phyloP scores from a whole-genome alignment of 35 echinoderm and acorn worm species.

The Holothuria glaberrima region DNA sequence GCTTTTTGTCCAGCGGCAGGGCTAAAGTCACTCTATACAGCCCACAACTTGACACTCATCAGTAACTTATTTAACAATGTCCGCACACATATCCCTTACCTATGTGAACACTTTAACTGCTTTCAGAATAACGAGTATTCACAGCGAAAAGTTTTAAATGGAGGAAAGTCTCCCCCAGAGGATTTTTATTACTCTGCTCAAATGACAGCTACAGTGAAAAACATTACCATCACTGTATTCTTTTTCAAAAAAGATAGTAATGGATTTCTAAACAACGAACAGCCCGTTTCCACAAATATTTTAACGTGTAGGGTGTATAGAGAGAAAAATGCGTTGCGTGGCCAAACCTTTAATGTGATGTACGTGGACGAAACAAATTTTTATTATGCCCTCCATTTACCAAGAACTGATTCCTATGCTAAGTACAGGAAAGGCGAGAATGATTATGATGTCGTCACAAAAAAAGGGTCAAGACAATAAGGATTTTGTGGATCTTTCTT shows the following conservation, averaged over 20 bases:
- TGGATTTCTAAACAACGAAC: not conserved
- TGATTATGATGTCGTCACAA: constrained; percentile 33
- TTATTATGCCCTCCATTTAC: constrained; percentile 9
- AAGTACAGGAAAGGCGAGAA: constrained; percentile 3
- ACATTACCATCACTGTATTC: not conserved
- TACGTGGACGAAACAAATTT: constrained; percentile 18
- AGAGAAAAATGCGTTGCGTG: not conserved
- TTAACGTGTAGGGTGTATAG: constrained; percentile 16
- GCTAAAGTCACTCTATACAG: not conserved
- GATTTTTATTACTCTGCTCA: constrained; percentile 12
- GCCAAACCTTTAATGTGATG: constrained; percentile 6
- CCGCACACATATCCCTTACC: not conserved
- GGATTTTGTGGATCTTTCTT: constrained; percentile 1
- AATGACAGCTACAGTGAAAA: not conserved
- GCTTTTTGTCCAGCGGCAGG: not conserved
- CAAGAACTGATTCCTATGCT: constrained; percentile 22
- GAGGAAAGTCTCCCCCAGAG: not conserved
- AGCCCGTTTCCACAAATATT: not conserved
- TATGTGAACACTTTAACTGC: not conserved
- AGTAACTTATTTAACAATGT: not conserved
- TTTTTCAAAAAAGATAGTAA: not conserved
- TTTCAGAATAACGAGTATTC: not conserved
- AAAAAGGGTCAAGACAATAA: constrained; percentile 4
- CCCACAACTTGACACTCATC: not conserved
- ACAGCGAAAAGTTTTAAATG: not conserved